Conservation (phyloP, 2,113 vertebrate species). For the Aldabrachelys gigantea region DNA sequence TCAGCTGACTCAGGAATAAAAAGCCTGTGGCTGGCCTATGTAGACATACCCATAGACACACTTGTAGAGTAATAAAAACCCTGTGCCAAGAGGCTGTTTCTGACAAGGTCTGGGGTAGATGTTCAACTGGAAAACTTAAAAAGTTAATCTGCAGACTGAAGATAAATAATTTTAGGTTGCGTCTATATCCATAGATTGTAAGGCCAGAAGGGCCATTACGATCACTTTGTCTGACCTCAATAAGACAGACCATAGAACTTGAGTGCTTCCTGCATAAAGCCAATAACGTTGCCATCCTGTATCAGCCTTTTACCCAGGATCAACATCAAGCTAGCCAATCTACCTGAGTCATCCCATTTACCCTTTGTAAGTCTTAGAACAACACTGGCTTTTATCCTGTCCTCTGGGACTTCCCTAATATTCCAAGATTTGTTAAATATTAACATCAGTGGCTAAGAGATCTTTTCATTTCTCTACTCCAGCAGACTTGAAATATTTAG, state of each 20-base stretch:
- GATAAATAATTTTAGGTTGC: neutral
- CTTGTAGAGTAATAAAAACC: neutral
- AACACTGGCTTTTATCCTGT: neutral
- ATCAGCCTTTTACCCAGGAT: neutral
- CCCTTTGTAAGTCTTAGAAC: neutral
- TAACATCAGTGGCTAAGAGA: neutral
- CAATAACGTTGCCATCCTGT: neutral
- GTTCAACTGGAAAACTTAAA: neutral
- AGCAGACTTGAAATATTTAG: neutral
- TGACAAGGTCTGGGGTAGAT: neutral
- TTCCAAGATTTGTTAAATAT: neutral
- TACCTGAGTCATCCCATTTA: neutral
- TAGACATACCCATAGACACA: neutral
- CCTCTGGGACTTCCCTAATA: neutral
- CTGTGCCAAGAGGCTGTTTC: neutral
- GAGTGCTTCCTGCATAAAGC: fast-evolving
- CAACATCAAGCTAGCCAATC: neutral
- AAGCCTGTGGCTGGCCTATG: neutral
- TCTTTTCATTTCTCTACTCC: neutral
- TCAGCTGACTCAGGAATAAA: neutral
- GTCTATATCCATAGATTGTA: neutral
- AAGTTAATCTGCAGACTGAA: neutral
- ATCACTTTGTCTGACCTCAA: neutral
- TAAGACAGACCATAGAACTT: neutral
- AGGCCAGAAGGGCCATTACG: neutral